Percentiles rank a stretch among this genome's conserved stretches.
Conservation (phyloP, 2,797 vertebrate species). For the Tachyglossus aculeatus region DNA sequence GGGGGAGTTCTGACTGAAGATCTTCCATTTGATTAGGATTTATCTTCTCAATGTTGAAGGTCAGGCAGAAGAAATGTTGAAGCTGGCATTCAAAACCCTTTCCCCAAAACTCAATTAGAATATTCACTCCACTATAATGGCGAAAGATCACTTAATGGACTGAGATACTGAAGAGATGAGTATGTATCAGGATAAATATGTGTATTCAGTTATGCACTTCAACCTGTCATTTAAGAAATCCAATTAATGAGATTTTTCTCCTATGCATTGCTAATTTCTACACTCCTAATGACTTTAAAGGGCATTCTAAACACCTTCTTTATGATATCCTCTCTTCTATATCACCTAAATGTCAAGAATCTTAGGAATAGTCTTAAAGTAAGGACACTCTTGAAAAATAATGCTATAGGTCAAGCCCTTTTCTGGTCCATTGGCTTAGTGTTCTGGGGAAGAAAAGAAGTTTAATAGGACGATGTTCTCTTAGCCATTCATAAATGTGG, state of each 20-base stretch:
- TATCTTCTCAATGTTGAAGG: conserved; percentile 1
- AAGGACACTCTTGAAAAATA: conserved; percentile 30
- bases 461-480: conserved; percentile 55
- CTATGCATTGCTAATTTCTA: conserved; percentile 1
- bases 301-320: conserved; percentile 35
- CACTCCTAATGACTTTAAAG: conserved; percentile 25
- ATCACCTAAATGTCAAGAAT: conserved; percentile 10
- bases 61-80: conserved; percentile 10
- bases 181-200: background rate
- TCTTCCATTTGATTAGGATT: too few species aligned
- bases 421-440: conserved; percentile 50
- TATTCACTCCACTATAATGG: background rate
- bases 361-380: background rate
- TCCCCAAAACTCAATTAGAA: background rate
- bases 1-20: too few species aligned
- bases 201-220: background rate
- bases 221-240: background rate
- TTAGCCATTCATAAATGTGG: conserved; percentile 54
- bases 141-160: background rate
- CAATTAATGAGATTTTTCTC: conserved; percentile 2
- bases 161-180: background rate
- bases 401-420: conserved; percentile 23
- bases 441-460: conserved; percentile 32
- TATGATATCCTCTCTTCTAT: conserved; percentile 7
- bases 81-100: background rate